Evolutionary conservation across 2,113 vertebrate genomes (phyloP).

Genomic region (Pelodiscus sinensis): DNA sequence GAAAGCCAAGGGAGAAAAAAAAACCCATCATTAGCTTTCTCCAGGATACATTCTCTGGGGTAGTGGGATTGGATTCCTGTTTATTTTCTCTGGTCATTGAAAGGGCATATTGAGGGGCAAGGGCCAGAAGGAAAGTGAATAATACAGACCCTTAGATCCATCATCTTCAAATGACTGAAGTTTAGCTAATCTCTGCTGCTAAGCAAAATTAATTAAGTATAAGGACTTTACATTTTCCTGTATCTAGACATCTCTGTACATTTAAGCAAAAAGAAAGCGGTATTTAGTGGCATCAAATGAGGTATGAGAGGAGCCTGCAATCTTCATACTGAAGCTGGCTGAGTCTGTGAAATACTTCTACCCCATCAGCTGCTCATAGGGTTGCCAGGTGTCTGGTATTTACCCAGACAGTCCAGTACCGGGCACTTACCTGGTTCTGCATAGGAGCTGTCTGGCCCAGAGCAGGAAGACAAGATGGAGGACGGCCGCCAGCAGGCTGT

Average conservation of each 20-base stretch:
- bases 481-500: too few relatives aligned
- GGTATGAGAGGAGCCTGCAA: neutral
- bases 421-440: too few relatives aligned
- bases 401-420: too few relatives aligned
- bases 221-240: neutral
- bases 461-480: too few relatives aligned
- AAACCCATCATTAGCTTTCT: too few relatives aligned
- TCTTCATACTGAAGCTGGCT: neutral
- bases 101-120: neutral
- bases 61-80: too few relatives aligned
- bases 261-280: neutral
- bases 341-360: neutral
- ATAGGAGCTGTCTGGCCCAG: too few relatives aligned
- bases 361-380: neutral
- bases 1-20: too few relatives aligned
- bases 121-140: neutral
- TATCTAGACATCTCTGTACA: neutral
- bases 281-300: neutral
- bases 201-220: neutral
- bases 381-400: too few relatives aligned
- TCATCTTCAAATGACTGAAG: neutral
- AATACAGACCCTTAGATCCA: neutral
- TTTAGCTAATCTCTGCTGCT: neutral
- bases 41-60: too few relatives aligned
- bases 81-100: neutral